phyloP scores from a whole-genome alignment of 2,113 vertebrate genomes.

The Nothoprocta pentlandii region DNA sequence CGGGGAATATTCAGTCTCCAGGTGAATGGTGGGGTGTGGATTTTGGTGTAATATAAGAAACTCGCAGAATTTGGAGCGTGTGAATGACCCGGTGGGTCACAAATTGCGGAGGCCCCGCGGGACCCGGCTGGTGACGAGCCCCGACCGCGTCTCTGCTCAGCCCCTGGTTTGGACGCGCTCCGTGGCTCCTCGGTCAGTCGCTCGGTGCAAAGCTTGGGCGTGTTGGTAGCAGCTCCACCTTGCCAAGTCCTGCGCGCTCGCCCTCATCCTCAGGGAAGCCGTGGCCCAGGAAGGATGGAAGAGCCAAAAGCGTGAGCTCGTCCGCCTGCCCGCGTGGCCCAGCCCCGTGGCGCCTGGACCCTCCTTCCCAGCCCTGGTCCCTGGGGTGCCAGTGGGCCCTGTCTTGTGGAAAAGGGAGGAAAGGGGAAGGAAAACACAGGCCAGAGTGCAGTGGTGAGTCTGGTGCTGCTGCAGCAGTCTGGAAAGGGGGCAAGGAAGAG shows the following conservation, averaged over 20 bases:
- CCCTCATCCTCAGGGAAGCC: background rate
- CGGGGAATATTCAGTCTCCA: slow-evolving; percentile 41
- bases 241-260: background rate
- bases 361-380: background rate
- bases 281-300: background rate
- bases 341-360: background rate
- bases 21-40: slow-evolving; percentile 48
- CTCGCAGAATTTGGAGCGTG: slow-evolving; percentile 23
- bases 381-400: background rate
- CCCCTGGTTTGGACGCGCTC: background rate
- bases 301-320: background rate
- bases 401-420: background rate
- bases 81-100: slow-evolving; percentile 41
- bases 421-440: background rate
- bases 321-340: too few species aligned
- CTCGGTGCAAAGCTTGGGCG: too few species aligned
- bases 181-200: background rate
- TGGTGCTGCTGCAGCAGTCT: background rate
- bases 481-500: background rate
- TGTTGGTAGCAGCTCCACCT: background rate
- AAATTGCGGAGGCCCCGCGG: background rate
- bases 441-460: background rate
- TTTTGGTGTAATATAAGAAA: slow-evolving; percentile 29
- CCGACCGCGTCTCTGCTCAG: background rate
- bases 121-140: too few species aligned